phyloP scores from a whole-genome alignment of 2,797 vertebrate species.

The Lagodon rhomboides region DNA sequence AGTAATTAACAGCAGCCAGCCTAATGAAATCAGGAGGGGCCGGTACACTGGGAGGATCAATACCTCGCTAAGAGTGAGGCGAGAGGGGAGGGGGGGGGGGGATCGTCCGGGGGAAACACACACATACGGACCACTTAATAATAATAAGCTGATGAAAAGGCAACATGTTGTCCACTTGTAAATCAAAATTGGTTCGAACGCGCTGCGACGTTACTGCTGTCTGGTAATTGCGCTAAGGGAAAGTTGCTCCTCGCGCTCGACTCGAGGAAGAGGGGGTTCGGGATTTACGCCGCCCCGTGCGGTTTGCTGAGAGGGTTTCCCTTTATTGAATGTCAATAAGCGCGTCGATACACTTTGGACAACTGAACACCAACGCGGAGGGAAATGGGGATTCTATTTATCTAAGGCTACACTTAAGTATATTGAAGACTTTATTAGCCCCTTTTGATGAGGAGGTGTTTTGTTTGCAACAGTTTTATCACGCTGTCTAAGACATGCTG shows the following conservation, averaged over 20 bases:
- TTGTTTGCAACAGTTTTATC: conserved; percentile 80
- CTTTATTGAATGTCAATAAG: conserved; percentile 83
- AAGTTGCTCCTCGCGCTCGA: conserved; percentile 68
- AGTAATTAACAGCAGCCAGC: conserved; percentile 92
- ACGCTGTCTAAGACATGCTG: conserved; percentile 69
- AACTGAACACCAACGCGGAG: conserved; percentile 74
- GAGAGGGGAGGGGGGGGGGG: conserved; percentile 59
- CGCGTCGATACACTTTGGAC: conserved; percentile 78
- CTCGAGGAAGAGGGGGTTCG: conserved; percentile 57
- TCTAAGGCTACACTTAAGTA: conserved; percentile 83
- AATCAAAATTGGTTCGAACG: conserved; percentile 83
- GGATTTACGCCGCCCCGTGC: conserved; percentile 72
- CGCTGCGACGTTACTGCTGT: conserved; percentile 78
- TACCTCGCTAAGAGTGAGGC: conserved; percentile 84
- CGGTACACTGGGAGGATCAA: conserved; percentile 88
- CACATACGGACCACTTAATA: conserved; percentile 86
- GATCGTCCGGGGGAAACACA: conserved; percentile 85
- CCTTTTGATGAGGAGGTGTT: conserved; percentile 82
- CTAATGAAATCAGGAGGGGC: conserved; percentile 91
- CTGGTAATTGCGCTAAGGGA: conserved; percentile 80
- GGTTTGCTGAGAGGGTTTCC: conserved; percentile 80
- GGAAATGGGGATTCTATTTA: conserved; percentile 79
- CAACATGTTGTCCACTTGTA: conserved; percentile 83
- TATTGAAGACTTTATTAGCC: conserved; percentile 85
- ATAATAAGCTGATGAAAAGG: conserved; percentile 88